Evolutionary conservation across 2,113 vertebrate species (phyloP).

Genomic region (Nycticebus coucang): DNA sequence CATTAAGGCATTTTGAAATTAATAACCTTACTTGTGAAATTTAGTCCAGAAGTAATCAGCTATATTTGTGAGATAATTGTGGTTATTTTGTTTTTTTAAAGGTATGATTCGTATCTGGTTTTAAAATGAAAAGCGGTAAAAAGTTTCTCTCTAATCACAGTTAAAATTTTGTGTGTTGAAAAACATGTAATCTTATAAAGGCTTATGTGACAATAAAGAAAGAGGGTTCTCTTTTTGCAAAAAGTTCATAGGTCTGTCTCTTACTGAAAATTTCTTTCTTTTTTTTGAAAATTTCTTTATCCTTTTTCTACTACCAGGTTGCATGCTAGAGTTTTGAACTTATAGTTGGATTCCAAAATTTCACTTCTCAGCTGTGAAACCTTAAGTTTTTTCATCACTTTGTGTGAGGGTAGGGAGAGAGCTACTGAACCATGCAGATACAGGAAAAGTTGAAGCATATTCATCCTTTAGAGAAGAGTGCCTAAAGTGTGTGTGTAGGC

Average conservation of each 20-base stretch:
- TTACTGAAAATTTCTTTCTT: slow-evolving; percentile 47
- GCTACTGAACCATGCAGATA: fast-evolving
- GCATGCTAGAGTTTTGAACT: neutral
- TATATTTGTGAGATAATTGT: slow-evolving; percentile 5
- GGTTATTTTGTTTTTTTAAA: slow-evolving; percentile 19
- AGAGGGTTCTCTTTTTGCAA: slow-evolving; percentile 30
- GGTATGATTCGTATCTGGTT: slow-evolving; percentile 1
- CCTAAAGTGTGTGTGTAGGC: neutral
- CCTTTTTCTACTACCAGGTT: neutral
- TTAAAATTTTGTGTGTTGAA: slow-evolving; percentile 46
- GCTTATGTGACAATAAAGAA: neutral
- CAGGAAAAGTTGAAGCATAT: neutral
- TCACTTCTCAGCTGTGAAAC: slow-evolving; percentile 45
- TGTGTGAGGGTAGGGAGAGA: slow-evolving; percentile 42
- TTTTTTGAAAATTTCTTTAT: slow-evolving; percentile 50
- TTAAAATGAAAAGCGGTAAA: slow-evolving; percentile 30
- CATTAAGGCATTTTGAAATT: slow-evolving; percentile 28
- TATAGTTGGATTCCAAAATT: slow-evolving; percentile 41
- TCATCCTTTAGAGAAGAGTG: neutral
- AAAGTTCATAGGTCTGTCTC: slow-evolving; percentile 33
- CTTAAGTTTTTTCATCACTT: neutral
- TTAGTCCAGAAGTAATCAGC: neutral
- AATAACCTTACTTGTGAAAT: slow-evolving; percentile 17
- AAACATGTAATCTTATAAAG: neutral
- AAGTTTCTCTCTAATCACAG: slow-evolving; percentile 34